A percentile compares a stretch with the other conserved stretches of the same genome.
Conservation (phyloP, 2,888 invertebrate species). For the Pyrocoelia pectoralis region DNA sequence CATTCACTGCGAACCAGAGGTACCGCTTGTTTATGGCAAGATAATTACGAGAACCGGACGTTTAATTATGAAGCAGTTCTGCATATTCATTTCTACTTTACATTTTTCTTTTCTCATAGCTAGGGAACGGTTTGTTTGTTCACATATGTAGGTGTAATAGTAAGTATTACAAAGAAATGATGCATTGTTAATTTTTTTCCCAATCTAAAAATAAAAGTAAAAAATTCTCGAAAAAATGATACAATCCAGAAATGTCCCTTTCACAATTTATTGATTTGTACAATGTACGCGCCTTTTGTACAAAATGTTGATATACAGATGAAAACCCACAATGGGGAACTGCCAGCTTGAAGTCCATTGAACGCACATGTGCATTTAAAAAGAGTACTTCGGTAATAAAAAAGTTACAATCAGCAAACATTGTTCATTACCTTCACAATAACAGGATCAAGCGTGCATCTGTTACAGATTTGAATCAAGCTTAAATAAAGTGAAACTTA, state of each 20-base stretch:
- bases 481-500: conserved; percentile 21
- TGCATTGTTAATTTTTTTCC: not conserved
- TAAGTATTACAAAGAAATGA: not conserved
- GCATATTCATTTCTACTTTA: conserved; percentile 10
- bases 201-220: no score
- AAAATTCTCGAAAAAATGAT: no score
- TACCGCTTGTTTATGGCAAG: not conserved
- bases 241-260: no score
- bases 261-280: no score
- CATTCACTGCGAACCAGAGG: not conserved
- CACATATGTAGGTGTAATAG: not conserved
- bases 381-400: conserved; percentile 21
- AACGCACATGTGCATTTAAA: conserved; percentile 28
- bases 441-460: conserved; percentile 31
- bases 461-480: conserved; percentile 28
- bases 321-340: conserved; percentile 13
- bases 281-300: conserved; percentile 7
- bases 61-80: conserved; percentile 10
- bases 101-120: conserved; percentile 12
- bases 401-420: conserved; percentile 21
- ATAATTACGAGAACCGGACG: conserved; percentile 14
- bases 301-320: not conserved
- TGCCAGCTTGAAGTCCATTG: conserved; percentile 19
- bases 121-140: not conserved
- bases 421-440: conserved; percentile 29